Evolutionary conservation across 2,888 invertebrate species (phyloP).

Genomic region (Bugulina stolonifera): DNA sequence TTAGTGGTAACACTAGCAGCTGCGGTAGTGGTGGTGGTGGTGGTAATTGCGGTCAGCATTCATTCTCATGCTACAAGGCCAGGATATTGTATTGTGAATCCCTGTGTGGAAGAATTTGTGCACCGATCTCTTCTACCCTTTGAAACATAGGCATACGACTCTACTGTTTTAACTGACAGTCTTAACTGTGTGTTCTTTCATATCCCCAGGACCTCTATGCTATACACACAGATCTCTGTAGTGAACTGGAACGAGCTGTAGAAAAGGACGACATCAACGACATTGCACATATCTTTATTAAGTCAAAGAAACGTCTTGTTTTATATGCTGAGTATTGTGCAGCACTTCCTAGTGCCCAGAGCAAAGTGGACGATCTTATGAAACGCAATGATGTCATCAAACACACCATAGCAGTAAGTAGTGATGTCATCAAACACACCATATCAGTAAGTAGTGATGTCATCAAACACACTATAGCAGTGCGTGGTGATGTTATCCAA

Average conservation of each 20-base stretch:
- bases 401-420: conserved; percentile 64
- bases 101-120: too few relatives aligned
- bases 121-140: too few relatives aligned
- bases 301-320: conserved; percentile 82
- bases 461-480: neutral
- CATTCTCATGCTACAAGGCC: too few relatives aligned
- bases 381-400: conserved; percentile 63
- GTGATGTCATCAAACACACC: neutral
- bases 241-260: neutral
- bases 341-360: conserved; percentile 82
- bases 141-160: too few relatives aligned
- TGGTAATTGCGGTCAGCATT: too few relatives aligned
- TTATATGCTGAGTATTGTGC: conserved; percentile 95
- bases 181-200: too few relatives aligned
- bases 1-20: too few relatives aligned
- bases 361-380: conserved; percentile 71
- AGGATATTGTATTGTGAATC: too few relatives aligned
- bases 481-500: neutral
- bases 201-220: conserved; percentile 75
- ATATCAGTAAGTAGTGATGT: neutral
- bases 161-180: too few relatives aligned
- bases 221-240: conserved; percentile 72
- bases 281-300: conserved; percentile 62
- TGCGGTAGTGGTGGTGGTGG: too few relatives aligned
- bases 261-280: neutral